A percentile compares a stretch with the other conserved stretches of the same genome.
These are phyloP conservation scores for Tribolium madens DNA, from an alignment of 1,140 invertebrate species.

Conservation along the genomic window DNA sequence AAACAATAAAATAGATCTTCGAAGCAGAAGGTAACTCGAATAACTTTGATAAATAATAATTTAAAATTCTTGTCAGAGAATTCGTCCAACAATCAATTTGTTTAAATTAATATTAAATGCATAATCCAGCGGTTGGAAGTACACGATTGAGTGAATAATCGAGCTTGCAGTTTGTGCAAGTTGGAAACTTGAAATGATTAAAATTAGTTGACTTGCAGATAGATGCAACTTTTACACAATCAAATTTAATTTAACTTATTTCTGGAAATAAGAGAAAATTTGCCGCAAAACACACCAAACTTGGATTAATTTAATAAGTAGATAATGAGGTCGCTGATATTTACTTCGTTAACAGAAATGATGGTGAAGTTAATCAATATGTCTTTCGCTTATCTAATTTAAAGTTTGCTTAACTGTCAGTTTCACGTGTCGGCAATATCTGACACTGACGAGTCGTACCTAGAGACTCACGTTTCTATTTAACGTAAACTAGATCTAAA, in stretches of 20 bases:
- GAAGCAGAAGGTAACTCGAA: neutral
- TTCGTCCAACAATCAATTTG: neutral
- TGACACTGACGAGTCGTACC: neutral
- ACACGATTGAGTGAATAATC: neutral
- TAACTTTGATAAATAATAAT: slow-evolving; percentile 10
- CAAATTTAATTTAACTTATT: neutral
- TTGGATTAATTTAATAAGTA: neutral
- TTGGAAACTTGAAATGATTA: neutral
- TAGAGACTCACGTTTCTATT: neutral
- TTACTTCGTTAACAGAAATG: neutral
- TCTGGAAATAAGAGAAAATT: neutral
- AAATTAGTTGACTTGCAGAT: neutral
- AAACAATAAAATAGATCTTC: slow-evolving; percentile 9
- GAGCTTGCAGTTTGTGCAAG: neutral
- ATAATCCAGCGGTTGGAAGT: neutral
- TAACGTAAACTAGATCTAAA: neutral
- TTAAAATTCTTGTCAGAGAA: neutral
- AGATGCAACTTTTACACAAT: neutral
- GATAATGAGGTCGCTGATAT: neutral
- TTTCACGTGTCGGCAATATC: neutral
- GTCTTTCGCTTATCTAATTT: slow-evolving; percentile 8
- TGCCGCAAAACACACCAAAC: neutral
- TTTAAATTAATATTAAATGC: slow-evolving; percentile 4
- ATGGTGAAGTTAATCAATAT: neutral
- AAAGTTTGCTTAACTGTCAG: slow-evolving; percentile 14